Evolutionary conservation across 2,113 vertebrate species (phyloP), one percentile per base, ranked within the genome.

Genomic region (Pollachius pollachius): DNA sequence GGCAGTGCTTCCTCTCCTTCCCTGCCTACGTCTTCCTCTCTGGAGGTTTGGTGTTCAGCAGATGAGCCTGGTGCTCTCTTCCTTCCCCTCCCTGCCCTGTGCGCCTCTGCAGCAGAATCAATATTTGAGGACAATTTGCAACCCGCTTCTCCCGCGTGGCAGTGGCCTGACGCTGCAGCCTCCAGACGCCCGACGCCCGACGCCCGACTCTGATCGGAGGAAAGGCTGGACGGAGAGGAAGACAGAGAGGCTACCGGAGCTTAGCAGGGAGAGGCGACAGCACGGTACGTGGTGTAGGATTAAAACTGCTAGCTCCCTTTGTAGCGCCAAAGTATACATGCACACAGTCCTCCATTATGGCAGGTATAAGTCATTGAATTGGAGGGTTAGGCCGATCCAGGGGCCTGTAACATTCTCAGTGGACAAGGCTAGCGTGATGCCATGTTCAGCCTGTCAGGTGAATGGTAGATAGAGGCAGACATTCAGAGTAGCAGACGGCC

Each of bases 81-180:
- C 62, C 75, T 62, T 16, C 78, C 59, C 19, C 19, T 11, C 21
- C 13, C 59, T 13, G 59, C 52, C 80, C 81, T 79, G 71, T 72
- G 77, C 64, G 17, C 37, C 72, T 86, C 71, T 75, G 78, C 82
- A 77, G 65, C 68, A 87, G 65, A 88, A 90, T 91, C 86, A 87
- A 88, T 88, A 86, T 89, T 89, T 84, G 81, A 88, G 83, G 80
- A 85, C 79, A 83, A 76, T 88, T 88, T 83, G 82, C 72, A 16
- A 74, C 48, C 64, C 61, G 69, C 59, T 30, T 78, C 83, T 91
- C 84, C 83, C 83, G 69, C 23, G 84, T 85, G 86, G 81, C 76
- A 57, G 37, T 56, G 61, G 76, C 77, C 69, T 77, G 77, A 68
- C 3, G 68, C 73, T 84, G 74, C 79, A 80, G 64, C 68, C 30